Evolutionary conservation across 2,113 vertebrate genomes (phyloP).

Genomic region (Catagonus wagneri): DNA sequence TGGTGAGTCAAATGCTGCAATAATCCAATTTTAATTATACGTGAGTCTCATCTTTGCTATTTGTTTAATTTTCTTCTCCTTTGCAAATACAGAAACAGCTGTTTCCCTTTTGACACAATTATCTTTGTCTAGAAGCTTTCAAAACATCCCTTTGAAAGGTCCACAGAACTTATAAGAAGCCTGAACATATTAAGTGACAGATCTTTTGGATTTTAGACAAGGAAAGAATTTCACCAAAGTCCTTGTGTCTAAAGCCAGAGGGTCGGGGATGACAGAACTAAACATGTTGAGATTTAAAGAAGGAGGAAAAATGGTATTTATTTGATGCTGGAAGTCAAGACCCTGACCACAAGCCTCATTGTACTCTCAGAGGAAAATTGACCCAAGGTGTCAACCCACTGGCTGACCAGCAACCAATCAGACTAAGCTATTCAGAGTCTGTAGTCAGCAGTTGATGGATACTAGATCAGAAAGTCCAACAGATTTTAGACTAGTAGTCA

Average conservation of each 20-base stretch:
- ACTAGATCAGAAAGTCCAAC: background rate
- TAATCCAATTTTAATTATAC: constrained; percentile 50
- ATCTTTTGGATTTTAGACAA: constrained; percentile 44
- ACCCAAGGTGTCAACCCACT: background rate
- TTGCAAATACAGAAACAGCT: constrained; percentile 70
- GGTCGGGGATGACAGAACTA: background rate
- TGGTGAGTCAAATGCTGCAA: background rate
- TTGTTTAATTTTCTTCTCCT: constrained; percentile 61
- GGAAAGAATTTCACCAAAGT: background rate
- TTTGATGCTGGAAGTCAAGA: background rate
- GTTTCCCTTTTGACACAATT: constrained; percentile 69
- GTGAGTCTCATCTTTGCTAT: constrained; percentile 17
- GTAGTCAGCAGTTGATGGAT: background rate
- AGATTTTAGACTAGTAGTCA: background rate
- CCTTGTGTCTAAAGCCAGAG: background rate
- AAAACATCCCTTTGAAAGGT: constrained; percentile 51
- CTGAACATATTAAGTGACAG: constrained; percentile 37
- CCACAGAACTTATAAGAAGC: constrained; percentile 32
- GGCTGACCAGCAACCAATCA: background rate
- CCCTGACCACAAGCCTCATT: background rate
- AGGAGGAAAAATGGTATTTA: background rate
- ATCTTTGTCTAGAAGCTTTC: constrained; percentile 71
- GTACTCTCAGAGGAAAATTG: background rate
- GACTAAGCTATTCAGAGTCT: background rate
- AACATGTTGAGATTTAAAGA: background rate